Percentiles rank a stretch among this genome's conserved stretches.
Conservation (phyloP, 2,888 invertebrate genomes). For the Caradrina kadenii region DNA sequence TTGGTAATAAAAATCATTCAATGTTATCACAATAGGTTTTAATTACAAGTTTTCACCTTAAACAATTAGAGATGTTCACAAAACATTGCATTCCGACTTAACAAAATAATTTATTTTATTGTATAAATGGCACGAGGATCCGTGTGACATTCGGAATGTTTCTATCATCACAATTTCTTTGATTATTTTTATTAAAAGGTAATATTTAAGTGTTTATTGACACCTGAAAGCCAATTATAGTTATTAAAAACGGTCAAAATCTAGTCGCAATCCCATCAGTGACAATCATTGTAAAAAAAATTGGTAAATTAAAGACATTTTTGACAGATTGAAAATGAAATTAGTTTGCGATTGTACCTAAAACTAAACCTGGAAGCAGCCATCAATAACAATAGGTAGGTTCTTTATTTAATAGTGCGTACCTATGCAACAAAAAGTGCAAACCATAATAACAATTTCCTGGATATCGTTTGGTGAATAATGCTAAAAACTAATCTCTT, state of each 20-base stretch:
- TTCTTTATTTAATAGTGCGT: no score
- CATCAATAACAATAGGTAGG: no score
- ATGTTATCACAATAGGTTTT: constrained; percentile 62
- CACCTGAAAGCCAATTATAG: not conserved
- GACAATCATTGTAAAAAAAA: no score
- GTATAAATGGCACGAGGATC: constrained; percentile 68
- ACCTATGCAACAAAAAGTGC: not conserved
- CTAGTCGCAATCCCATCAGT: no score
- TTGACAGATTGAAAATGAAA: no score
- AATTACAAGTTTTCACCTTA: constrained; percentile 41
- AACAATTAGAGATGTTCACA: constrained; percentile 43
- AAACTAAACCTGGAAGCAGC: no score
- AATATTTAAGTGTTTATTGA: constrained; percentile 30
- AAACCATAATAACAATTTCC: not conserved
- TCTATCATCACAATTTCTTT: constrained; percentile 68
- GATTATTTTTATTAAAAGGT: constrained; percentile 26
- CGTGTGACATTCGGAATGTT: constrained; percentile 77
- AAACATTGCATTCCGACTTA: constrained; percentile 48
- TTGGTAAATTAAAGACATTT: no score
- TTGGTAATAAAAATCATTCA: constrained; percentile 16
- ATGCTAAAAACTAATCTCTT: not conserved
- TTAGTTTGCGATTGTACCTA: no score
- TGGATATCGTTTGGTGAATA: not conserved
- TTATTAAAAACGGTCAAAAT: no score
- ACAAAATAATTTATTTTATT: constrained; percentile 36